Evolutionary conservation across 1,140 invertebrate species (phyloP).

Genomic region (Chironomus striatipennis): DNA sequence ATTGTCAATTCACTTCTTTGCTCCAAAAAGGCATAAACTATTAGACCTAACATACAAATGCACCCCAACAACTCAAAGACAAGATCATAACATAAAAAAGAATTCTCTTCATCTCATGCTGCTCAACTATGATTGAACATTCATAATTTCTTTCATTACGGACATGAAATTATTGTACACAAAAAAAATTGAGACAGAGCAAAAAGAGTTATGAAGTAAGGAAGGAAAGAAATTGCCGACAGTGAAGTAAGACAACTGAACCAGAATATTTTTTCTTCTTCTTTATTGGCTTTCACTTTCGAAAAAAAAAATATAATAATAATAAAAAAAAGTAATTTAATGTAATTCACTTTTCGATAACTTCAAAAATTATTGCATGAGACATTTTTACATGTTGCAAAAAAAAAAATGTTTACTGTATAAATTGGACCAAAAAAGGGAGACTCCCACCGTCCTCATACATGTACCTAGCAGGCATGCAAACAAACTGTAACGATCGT

Average conservation of each 20-base stretch:
- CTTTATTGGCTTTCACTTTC: not conserved
- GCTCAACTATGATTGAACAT: too few relatives aligned
- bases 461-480: not conserved
- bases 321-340: not conserved
- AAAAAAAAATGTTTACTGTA: not conserved
- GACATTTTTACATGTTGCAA: not conserved
- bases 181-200: too few relatives aligned
- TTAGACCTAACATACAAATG: too few relatives aligned
- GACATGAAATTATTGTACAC: too few relatives aligned
- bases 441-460: not conserved
- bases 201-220: too few relatives aligned
- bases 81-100: too few relatives aligned
- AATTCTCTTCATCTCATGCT: too few relatives aligned
- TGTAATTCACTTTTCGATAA: not conserved
- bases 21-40: too few relatives aligned
- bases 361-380: not conserved
- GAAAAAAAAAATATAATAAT: too few relatives aligned
- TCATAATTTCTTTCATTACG: too few relatives aligned
- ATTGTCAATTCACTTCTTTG: too few relatives aligned
- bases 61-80: too few relatives aligned
- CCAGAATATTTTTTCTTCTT: not conserved
- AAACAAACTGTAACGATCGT: not conserved
- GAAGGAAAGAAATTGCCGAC: not conserved
- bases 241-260: conserved; percentile 1
- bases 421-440: not conserved